phyloP scores from a whole-genome alignment of 2,113 vertebrate genomes.

The Castor canadensis region DNA sequence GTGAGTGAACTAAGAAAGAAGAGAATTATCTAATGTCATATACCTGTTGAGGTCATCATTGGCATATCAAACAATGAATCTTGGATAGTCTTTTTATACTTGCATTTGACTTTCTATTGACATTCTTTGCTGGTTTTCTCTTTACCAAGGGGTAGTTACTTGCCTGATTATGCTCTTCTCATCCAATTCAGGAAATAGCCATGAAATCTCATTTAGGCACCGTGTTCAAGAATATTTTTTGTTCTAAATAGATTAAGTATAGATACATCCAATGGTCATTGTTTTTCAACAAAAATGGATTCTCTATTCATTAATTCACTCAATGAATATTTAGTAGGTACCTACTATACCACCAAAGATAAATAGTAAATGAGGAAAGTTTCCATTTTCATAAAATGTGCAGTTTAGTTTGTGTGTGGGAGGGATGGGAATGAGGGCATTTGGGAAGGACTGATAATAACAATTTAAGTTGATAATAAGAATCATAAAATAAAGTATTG shows the following conservation, averaged over 20 bases:
- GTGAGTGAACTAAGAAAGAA: background rate
- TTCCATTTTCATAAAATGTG: background rate
- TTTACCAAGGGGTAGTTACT: background rate
- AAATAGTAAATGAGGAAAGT: background rate
- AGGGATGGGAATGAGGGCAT: background rate
- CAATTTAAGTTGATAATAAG: background rate
- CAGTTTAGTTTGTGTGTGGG: background rate
- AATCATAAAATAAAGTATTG: background rate
- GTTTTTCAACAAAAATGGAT: background rate
- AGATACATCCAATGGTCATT: background rate
- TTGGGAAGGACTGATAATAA: background rate
- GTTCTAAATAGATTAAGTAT: background rate
- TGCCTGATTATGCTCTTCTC: background rate
- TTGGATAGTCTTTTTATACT: background rate
- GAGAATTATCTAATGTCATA: no score
- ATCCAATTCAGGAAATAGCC: background rate
- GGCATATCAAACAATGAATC: background rate
- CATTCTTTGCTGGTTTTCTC: background rate
- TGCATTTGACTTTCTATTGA: background rate
- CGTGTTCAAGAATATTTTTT: background rate
- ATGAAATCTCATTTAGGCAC: background rate
- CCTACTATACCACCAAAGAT: background rate
- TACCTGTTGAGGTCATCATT: background rate
- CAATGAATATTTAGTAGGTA: background rate
- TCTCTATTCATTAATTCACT: background rate